Evolutionary conservation across 2,113 vertebrate species (phyloP), one percentile per base, ranked within the genome.

Genomic region (Myotis brandtii): DNA sequence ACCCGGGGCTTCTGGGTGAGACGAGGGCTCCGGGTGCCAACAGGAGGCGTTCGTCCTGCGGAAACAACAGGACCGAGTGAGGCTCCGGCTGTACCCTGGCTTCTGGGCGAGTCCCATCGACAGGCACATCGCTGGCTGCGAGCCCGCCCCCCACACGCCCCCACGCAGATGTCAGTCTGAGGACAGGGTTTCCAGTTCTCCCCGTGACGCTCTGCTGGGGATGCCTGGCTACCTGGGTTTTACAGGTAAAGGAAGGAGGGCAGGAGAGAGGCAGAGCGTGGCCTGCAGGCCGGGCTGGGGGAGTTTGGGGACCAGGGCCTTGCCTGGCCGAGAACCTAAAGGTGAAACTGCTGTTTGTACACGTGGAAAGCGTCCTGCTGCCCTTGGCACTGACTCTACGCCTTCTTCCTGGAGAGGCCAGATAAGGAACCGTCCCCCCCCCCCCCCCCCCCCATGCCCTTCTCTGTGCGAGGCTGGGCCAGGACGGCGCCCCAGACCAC

Each of bases 21-120:
- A 30, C 20, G 8, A 37, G 9, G 86, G 32, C 4, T 96, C 96
- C 0, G 5, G 37, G 3, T 1, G 89, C 97, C 97, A 97, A 27
- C 96, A 86, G 1, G 96, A 96, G 83, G 86, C 89, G 52, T 95
- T 96, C 86, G 4, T 50, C 94, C 97, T 97, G 40, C 40, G 5
- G 86, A 48, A 34, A 75, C 4, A 48, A 21, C 75, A 21, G 48
- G 46, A 5, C 8, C 2, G 4, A 16, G 27, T 43, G 9, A 3
- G 13, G 43, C 43, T 75, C 25, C 5, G 62, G 62, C 27, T 13
- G 62, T 5, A 3, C 5, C 1, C 62, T 1, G 25, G 27, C 10
- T 27, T 5, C 25, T 50, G 10, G 59, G 59, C 10, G 9, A 12
- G 56, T 23, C 56, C 54, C 56, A 1, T 25, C 21, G 8, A 59